A percentile compares a stretch with the other conserved stretches of the same genome.
Evolutionary conservation across 2,888 invertebrate genomes (phyloP).

Genomic region (Drosophila anomelani): DNA sequence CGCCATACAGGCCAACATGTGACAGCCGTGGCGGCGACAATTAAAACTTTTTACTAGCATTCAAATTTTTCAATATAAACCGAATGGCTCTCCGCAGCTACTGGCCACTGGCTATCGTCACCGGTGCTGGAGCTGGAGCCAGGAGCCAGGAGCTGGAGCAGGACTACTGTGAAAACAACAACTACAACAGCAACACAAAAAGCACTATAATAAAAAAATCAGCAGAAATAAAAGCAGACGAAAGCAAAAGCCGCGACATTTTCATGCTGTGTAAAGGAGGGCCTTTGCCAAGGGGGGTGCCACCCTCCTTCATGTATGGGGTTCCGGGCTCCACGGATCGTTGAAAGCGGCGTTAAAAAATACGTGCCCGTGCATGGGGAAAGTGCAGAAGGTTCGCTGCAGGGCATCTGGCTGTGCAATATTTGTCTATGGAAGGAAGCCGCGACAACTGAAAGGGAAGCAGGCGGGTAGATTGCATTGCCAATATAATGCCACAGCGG

Average conservation of each 20-base stretch:
- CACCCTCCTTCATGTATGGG: not conserved
- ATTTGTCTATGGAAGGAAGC: slow-evolving; percentile 74
- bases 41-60: slow-evolving; percentile 80
- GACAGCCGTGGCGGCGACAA: slow-evolving; percentile 61
- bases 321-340: slow-evolving; percentile 26
- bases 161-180: slow-evolving; percentile 22
- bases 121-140: not conserved
- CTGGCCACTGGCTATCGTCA: not conserved
- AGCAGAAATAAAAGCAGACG: slow-evolving; percentile 47
- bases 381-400: slow-evolving; percentile 55
- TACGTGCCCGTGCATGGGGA: slow-evolving; percentile 47
- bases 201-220: slow-evolving; percentile 41
- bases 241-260: slow-evolving; percentile 74
- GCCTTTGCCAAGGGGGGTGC: not conserved
- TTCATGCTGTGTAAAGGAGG: slow-evolving; percentile 69
- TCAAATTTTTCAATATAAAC: slow-evolving; percentile 78
- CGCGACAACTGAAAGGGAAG: slow-evolving; percentile 57
- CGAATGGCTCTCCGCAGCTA: slow-evolving; percentile 51
- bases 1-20: slow-evolving; percentile 45
- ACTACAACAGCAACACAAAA: slow-evolving; percentile 47
- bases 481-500: slow-evolving; percentile 54
- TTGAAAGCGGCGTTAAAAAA: slow-evolving; percentile 39
- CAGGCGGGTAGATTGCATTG: slow-evolving; percentile 15
- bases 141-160: not conserved
- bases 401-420: slow-evolving; percentile 70